These are phyloP conservation scores for Hippocampus zosterae DNA, from an alignment of 2,113 vertebrate genomes.

Conservation along the genomic window DNA sequence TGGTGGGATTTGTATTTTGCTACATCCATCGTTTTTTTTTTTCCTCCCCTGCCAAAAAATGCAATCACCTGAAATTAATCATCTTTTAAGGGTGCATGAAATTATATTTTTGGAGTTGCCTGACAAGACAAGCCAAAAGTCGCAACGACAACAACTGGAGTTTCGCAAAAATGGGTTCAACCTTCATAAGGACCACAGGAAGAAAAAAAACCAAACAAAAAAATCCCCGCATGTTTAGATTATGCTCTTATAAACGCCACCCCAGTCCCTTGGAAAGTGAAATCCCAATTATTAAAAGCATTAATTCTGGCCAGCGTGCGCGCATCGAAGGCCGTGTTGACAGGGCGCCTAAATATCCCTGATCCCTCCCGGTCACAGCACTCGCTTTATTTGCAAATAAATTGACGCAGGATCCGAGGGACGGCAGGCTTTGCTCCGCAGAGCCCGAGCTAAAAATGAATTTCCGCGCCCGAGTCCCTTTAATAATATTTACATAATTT, in stretches of 20 bases:
- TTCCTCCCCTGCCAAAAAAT: too few relatives aligned
- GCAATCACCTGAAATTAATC: too few relatives aligned
- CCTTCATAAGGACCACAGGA: neutral
- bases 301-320: conserved; percentile 89
- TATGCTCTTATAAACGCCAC: conserved; percentile 76
- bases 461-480: conserved; percentile 94
- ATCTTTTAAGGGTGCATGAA: neutral
- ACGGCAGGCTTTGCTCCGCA: conserved; percentile 80
- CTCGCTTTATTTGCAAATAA: conserved; percentile 98
- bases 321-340: conserved; percentile 86
- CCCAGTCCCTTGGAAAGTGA: conserved; percentile 85
- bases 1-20: neutral
- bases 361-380: conserved; percentile 98
- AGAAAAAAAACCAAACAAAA: neutral
- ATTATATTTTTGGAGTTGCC: neutral
- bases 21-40: neutral
- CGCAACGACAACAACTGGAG: neutral
- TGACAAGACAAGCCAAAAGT: neutral
- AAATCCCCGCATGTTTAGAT: conserved; percentile 50
- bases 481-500: conserved; percentile 99
- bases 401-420: conserved; percentile 97
- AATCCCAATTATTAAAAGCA: conserved; percentile 99
- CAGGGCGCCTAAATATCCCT: conserved; percentile 97
- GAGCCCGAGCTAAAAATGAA: conserved; percentile 85
- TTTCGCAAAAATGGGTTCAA: neutral